These are phyloP conservation scores for Philaenus spumarius DNA, from an alignment of 1,140 invertebrate genomes.

Conservation along the genomic window DNA sequence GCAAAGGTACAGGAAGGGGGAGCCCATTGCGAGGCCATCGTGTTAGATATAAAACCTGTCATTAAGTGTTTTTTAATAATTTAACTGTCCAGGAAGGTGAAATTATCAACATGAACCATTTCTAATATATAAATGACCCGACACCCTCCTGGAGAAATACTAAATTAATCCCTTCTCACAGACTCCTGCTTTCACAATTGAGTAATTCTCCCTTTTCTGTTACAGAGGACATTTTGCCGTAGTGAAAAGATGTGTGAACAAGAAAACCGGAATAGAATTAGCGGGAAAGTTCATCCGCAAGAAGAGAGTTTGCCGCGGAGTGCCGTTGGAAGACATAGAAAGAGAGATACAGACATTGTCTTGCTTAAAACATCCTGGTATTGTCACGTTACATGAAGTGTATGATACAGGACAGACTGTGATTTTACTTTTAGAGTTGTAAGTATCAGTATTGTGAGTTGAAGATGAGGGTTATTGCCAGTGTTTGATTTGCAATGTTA, in stretches of 20 bases:
- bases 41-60: too few species aligned
- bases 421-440: conserved; percentile 82
- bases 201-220: conserved; percentile 34
- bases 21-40: too few species aligned
- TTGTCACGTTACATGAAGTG: conserved; percentile 83
- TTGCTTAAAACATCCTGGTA: conserved; percentile 61
- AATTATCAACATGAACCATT: too few species aligned
- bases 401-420: conserved; percentile 76
- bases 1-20: too few species aligned
- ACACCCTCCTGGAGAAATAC: too few species aligned
- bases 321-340: conserved; percentile 74
- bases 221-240: conserved; percentile 93
- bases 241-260: conserved; percentile 80
- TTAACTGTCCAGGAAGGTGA: too few species aligned
- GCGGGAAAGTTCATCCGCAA: conserved; percentile 95
- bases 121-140: too few species aligned
- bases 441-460: too few species aligned
- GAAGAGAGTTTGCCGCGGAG: conserved; percentile 73
- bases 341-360: conserved; percentile 89
- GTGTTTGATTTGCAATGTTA: not conserved
- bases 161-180: too few species aligned
- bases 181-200: too few species aligned
- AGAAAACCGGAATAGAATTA: conserved; percentile 74
- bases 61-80: too few species aligned
- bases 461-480: too few species aligned